These are phyloP conservation scores for Rallus limicola DNA, from an alignment of 2,113 vertebrate species.

Conservation along the genomic window DNA sequence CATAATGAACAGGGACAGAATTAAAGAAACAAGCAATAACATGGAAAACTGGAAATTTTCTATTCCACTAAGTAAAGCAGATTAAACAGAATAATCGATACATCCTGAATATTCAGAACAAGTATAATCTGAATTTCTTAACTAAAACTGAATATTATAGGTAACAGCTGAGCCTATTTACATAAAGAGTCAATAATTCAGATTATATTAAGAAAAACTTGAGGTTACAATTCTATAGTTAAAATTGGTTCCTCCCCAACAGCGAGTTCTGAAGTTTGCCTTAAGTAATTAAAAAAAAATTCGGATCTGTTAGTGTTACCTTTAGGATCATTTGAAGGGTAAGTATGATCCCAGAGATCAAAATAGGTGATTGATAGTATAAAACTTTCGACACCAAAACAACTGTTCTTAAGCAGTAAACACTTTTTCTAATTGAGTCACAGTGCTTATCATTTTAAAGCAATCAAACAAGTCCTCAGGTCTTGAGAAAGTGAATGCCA, in stretches of 20 bases:
- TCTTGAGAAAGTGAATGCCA: not conserved
- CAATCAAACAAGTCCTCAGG: not conserved
- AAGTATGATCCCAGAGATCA: not conserved
- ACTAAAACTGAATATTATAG: not conserved
- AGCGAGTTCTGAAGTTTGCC: not conserved
- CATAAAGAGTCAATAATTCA: not conserved
- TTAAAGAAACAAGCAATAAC: not conserved
- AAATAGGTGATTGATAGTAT: not conserved
- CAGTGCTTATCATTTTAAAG: not conserved
- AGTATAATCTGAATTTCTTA: not conserved
- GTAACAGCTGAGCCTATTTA: not conserved
- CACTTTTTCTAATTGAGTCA: not conserved
- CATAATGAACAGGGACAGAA: not conserved
- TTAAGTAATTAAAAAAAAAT: not conserved
- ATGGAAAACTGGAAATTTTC: not conserved
- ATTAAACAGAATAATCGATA: not conserved
- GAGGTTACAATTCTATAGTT: not conserved
- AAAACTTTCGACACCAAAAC: not conserved
- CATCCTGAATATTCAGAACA: not conserved
- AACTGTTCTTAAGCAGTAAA: not conserved
- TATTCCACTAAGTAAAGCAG: not conserved
- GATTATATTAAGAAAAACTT: not conserved
- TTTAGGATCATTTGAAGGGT: not conserved
- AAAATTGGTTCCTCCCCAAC: not conserved
- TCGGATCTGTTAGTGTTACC: not conserved